Evolutionary conservation across 1,140 invertebrate genomes (phyloP).

Genomic region (Lasioglossum baleicum): DNA sequence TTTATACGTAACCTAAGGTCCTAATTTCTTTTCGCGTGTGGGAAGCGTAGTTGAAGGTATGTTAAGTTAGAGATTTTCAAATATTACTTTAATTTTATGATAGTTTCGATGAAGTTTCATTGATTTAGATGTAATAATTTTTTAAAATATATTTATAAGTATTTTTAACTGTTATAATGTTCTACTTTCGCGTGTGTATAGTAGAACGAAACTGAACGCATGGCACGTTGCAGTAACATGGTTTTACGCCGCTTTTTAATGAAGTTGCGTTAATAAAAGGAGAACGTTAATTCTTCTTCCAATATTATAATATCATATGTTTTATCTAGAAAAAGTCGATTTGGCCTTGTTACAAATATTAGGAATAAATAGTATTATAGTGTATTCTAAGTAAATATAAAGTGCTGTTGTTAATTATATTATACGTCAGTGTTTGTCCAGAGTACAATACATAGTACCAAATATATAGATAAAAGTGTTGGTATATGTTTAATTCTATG

Average conservation of each 20-base stretch:
- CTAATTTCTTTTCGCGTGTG: background rate
- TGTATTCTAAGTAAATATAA: background rate
- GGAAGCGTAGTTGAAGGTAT: conserved; percentile 34
- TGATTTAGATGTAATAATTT: background rate
- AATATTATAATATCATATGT: too few relatives aligned
- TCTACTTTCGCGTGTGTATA: background rate
- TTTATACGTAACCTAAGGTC: background rate
- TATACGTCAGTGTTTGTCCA: background rate
- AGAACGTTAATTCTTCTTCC: background rate
- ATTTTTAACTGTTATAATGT: background rate
- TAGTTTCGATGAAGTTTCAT: background rate
- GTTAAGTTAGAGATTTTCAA: conserved; percentile 7
- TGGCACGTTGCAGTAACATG: conserved; percentile 15
- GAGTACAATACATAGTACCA: background rate
- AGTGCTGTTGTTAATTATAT: background rate
- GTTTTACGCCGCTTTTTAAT: background rate
- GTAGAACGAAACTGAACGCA: background rate
- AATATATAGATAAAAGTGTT: background rate
- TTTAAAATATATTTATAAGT: background rate
- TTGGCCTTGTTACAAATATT: background rate
- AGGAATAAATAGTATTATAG: background rate
- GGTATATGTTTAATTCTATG: background rate
- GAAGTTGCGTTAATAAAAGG: background rate
- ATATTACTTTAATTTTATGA: conserved; percentile 25
- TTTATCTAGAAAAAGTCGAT: background rate